Base-by-base conservation (phyloP, 2,113 vertebrate genomes). In the Terrapene triunguis region DNA sequence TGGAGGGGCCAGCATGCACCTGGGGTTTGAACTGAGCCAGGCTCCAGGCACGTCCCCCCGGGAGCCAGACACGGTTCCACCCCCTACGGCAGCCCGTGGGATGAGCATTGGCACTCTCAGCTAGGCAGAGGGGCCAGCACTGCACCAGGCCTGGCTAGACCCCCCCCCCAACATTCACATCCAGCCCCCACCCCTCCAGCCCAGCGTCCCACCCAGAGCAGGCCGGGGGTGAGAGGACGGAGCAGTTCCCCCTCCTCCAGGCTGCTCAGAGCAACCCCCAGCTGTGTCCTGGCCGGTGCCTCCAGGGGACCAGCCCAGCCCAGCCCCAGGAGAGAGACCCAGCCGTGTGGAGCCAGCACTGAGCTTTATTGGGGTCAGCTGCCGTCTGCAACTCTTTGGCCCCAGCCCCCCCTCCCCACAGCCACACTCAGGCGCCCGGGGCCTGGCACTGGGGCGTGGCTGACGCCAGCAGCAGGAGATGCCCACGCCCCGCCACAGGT, bases 241-340 rank as follows among this genome's bases (percentile, higher is more conserved):
- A 5, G 44, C 53, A 44, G 2, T 35, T 3, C 6, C 3, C 35
- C 62, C 4, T 9, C 65, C 65, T 38, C 14, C n/a, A 72, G n/a
- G 35, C 19, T 17, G 9, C 35, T 22, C n/a, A 38, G 65, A 35
- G 32, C 62, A 35, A 10, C 9, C 65, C 17, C 35, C 19, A 2
- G 1, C 11, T 2, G 1, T 5, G 10, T 32, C 47, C 32, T n/a
- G 2, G 1, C 14, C 5, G 1, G 3, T 0, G 3, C 1, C 0
- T 1, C 47, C 74, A 32, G 1, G 1, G 35, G 12, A 59, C 17
- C 0, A 5, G n/a, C n/a, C n/a, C n/a, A 0, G 5, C 21, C 9
- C 5, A 42, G 3, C 6, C 17, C 25, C 54, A 2, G 0, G 6
- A 16, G 35, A 22, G 1, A 2, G 4, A 76, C 10, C 25, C 53